A percentile compares a stretch with the other conserved stretches of the same genome.
Conservation (phyloP, 2,888 invertebrate species). For the Morpho achilles region DNA sequence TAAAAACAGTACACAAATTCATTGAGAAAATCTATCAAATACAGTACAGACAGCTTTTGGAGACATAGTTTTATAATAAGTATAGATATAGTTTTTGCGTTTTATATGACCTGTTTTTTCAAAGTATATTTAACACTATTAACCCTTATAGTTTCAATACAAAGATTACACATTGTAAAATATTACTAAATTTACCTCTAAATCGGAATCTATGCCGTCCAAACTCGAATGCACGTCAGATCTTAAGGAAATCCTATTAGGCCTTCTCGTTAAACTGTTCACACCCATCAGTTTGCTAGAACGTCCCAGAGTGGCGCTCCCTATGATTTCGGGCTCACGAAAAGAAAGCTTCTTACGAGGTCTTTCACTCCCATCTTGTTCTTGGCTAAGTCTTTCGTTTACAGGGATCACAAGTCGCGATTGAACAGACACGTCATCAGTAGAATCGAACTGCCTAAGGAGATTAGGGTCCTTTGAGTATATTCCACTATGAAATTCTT, state of each 20-base stretch:
- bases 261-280: slow-evolving; percentile 56
- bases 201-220: slow-evolving; percentile 78
- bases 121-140: too few species aligned
- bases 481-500: slow-evolving; percentile 43
- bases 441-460: slow-evolving; percentile 51
- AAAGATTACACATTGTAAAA: not conserved
- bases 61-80: too few species aligned
- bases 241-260: slow-evolving; percentile 52
- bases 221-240: slow-evolving; percentile 65
- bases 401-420: slow-evolving; percentile 64
- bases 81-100: too few species aligned
- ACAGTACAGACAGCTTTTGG: too few species aligned
- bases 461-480: slow-evolving; percentile 46
- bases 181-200: slow-evolving; percentile 68
- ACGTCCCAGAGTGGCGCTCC: slow-evolving; percentile 53
- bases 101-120: too few species aligned
- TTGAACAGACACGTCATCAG: slow-evolving; percentile 63
- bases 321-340: slow-evolving; percentile 88
- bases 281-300: slow-evolving; percentile 70
- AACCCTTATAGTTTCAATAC: too few species aligned
- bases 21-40: too few species aligned
- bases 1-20: too few species aligned
- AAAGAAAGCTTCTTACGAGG: slow-evolving; percentile 93
- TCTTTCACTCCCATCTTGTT: slow-evolving; percentile 70
- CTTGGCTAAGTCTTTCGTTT: slow-evolving; percentile 59